These are phyloP conservation scores for Prionailurus viverrinus DNA, from an alignment of 2,113 vertebrate genomes.

Conservation along the genomic window DNA sequence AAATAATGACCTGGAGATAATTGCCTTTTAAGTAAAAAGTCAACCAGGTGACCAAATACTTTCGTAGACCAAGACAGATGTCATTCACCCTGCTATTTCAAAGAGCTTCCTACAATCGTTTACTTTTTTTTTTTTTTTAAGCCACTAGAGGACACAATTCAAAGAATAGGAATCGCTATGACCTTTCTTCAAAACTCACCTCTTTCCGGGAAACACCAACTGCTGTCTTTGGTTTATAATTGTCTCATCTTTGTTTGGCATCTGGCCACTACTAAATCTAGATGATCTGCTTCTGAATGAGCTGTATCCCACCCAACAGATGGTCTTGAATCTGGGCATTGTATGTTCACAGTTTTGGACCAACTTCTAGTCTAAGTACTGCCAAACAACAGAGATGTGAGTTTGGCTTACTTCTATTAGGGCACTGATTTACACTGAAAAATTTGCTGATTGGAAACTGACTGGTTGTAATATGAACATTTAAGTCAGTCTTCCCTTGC, in stretches of 20 bases:
- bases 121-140: neutral
- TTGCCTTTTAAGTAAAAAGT: neutral
- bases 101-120: neutral
- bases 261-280: constrained; percentile 21
- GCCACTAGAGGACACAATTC: neutral
- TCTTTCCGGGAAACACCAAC: neutral
- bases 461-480: neutral
- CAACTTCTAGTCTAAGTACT: constrained; percentile 19
- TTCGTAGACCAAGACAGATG: neutral
- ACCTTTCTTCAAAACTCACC: neutral
- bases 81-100: neutral
- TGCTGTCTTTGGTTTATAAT: constrained; percentile 38
- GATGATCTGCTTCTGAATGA: neutral
- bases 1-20: neutral
- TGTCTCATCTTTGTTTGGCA: constrained; percentile 46
- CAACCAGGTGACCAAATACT: neutral
- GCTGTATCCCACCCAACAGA: constrained; percentile 64
- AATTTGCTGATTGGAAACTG: neutral
- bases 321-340: constrained; percentile 69
- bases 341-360: constrained; percentile 49
- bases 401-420: neutral
- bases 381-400: neutral
- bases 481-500: neutral
- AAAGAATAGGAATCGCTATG: neutral
- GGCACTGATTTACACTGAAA: neutral